Conservation (phyloP, 1,140 invertebrate genomes). For the Potamilus streckersoni region DNA sequence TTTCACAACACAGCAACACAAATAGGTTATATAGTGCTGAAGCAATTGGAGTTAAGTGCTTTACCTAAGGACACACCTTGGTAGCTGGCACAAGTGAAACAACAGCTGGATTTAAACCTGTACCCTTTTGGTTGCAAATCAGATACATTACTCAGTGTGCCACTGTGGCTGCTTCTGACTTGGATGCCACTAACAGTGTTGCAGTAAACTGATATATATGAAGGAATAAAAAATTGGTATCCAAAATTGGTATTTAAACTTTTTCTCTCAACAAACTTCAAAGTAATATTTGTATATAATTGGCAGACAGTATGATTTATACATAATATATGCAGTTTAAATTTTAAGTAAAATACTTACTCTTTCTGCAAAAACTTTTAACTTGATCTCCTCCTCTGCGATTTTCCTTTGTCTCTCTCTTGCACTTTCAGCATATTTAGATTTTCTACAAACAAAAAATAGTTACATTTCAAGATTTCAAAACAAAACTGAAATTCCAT, state of each 20-base stretch:
- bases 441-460: constrained; percentile 32
- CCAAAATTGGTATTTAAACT: neutral
- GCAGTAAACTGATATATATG: neutral
- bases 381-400: constrained; percentile 42
- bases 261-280: neutral
- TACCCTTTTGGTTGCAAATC: too few relatives aligned
- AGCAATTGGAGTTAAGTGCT: too few relatives aligned
- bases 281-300: neutral
- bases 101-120: too few relatives aligned
- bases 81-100: too few relatives aligned
- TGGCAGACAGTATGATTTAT: neutral
- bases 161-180: neutral
- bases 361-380: constrained; percentile 42
- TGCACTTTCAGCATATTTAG: constrained; percentile 32
- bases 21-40: too few relatives aligned
- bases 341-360: constrained; percentile 25
- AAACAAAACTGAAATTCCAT: too few relatives aligned
- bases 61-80: too few relatives aligned
- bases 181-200: neutral
- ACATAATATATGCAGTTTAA: neutral
- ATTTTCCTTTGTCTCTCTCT: constrained; percentile 43
- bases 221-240: neutral
- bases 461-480: too few relatives aligned
- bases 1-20: too few relatives aligned
- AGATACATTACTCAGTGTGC: too few relatives aligned